phyloP scores from a whole-genome alignment of 2,113 vertebrate species.

The Gobio gobio region DNA sequence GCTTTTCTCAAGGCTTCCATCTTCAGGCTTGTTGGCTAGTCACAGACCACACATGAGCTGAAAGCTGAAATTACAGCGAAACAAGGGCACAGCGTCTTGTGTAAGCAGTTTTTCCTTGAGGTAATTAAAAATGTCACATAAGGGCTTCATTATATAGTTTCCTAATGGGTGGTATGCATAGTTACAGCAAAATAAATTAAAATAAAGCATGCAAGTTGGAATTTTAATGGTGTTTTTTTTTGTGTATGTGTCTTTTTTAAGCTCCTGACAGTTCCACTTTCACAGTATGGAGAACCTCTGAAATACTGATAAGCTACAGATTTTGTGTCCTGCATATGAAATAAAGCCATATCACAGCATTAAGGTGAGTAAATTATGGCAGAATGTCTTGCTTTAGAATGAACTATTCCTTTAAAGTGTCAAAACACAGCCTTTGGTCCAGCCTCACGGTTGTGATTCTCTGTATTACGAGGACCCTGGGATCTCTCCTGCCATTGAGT shows the following conservation, averaged over 20 bases:
- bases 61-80: constrained; percentile 4
- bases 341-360: not conserved
- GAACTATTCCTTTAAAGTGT: not conserved
- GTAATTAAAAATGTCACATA: constrained; percentile 23
- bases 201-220: not conserved
- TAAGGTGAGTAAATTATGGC: not conserved
- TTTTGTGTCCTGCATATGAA: not conserved
- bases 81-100: not conserved
- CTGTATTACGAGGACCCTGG: not conserved
- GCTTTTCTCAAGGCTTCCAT: constrained; percentile 5
- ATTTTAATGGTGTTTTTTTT: not conserved
- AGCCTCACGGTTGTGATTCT: not conserved
- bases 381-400: not conserved
- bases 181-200: not conserved
- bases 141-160: not conserved
- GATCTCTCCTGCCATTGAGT: not conserved
- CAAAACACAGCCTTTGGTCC: not conserved
- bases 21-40: not conserved
- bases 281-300: not conserved
- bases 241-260: not conserved
- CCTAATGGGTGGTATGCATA: not conserved
- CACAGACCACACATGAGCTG: constrained; percentile 17
- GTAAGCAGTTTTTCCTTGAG: constrained; percentile 1
- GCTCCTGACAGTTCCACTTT: not conserved
- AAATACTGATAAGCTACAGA: not conserved